phyloP scores from a whole-genome alignment of 2,888 invertebrate species.

The Matsumyia berberina region DNA sequence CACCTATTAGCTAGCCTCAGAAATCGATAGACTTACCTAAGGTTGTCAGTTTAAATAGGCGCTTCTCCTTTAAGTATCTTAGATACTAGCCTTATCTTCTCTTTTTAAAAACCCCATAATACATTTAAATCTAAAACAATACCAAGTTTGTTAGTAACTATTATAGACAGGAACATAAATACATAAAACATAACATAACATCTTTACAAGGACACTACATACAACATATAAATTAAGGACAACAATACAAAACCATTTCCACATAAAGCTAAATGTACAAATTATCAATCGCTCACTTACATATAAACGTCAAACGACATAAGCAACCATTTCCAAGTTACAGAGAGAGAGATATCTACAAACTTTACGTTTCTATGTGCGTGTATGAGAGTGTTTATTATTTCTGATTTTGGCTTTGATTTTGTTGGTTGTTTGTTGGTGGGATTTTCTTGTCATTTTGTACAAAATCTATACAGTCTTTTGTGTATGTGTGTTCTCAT shows the following conservation, averaged over 20 bases:
- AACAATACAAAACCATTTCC: constrained; percentile 36
- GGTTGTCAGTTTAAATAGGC: no score
- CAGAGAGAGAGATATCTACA: constrained; percentile 66
- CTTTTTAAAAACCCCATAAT: no score
- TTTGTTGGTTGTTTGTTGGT: constrained; percentile 24
- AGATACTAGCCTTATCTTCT: no score
- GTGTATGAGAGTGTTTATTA: constrained; percentile 46
- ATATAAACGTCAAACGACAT: constrained; percentile 66
- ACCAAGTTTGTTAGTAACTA: constrained; percentile 45
- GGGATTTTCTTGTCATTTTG: constrained; percentile 2
- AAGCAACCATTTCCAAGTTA: constrained; percentile 72
- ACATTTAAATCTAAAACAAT: neutral
- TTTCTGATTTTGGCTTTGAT: neutral
- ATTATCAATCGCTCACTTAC: constrained; percentile 68
- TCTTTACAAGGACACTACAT: constrained; percentile 20
- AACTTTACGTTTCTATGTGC: constrained; percentile 60
- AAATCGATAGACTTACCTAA: no score
- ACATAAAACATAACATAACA: constrained; percentile 21
- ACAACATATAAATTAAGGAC: constrained; percentile 44
- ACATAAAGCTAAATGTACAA: constrained; percentile 45
- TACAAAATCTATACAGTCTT: constrained; percentile 28
- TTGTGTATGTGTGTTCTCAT: constrained; percentile 29
- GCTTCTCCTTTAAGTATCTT: no score
- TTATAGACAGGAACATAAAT: constrained; percentile 10
- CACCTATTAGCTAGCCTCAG: no score